Percentiles rank a stretch among this genome's conserved stretches.
These are phyloP conservation scores for Matsumyia berberina DNA, from an alignment of 2,888 invertebrate species.

Conservation along the genomic window DNA sequence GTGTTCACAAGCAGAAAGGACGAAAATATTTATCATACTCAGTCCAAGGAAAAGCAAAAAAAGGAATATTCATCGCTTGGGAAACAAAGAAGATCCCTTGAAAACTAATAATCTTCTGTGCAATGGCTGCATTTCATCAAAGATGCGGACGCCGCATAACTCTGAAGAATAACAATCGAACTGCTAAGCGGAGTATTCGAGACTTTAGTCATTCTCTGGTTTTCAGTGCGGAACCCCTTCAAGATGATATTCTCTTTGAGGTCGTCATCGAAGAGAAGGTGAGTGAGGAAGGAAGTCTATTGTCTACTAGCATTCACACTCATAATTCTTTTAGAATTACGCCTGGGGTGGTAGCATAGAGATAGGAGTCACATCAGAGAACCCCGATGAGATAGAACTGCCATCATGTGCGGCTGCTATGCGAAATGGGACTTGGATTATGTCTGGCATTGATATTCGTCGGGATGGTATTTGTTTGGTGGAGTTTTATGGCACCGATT, in stretches of 20 bases:
- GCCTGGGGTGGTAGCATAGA: conserved; percentile 92
- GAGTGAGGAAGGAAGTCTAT: conserved; percentile 76
- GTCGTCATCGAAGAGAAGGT: conserved; percentile 96
- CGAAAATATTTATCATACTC: conserved; percentile 43
- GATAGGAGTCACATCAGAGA: conserved; percentile 90
- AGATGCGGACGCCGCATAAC: conserved; percentile 94
- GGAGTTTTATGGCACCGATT: conserved; percentile 93
- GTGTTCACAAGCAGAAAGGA: conserved; percentile 43
- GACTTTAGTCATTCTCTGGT: conserved; percentile 96
- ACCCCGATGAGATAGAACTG: conserved; percentile 88
- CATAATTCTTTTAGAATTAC: conserved; percentile 87
- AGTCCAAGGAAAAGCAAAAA: neutral
- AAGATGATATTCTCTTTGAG: conserved; percentile 93
- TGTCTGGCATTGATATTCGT: conserved; percentile 94
- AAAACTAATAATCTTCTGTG: conserved; percentile 2
- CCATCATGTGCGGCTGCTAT: conserved; percentile 92
- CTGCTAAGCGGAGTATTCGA: conserved; percentile 91
- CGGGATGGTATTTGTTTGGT: conserved; percentile 93
- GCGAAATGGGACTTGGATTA: conserved; percentile 94
- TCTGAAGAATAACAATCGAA: conserved; percentile 92
- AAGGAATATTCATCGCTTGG: neutral
- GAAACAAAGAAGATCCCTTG: conserved; percentile 24
- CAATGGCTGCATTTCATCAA: conserved; percentile 87
- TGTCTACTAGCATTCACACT: conserved; percentile 8
- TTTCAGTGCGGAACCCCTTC: conserved; percentile 91